Conservation (phyloP, 2,797 vertebrate species). For the Leontopithecus rosalia region DNA sequence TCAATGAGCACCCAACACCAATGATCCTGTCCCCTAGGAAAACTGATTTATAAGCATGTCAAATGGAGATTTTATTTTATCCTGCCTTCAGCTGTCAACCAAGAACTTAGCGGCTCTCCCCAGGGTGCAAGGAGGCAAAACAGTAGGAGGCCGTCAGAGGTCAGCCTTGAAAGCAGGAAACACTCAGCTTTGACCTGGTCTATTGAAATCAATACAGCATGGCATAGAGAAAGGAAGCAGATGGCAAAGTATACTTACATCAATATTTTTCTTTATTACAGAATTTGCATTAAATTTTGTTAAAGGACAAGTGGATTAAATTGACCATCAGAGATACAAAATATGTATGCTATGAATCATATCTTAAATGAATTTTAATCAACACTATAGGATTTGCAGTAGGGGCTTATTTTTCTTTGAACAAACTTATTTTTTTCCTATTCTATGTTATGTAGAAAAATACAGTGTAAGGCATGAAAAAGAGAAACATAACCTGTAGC, state of each 20-base stretch:
- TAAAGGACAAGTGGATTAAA: constrained; percentile 51
- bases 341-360: background rate
- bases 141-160: constrained; percentile 5
- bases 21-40: background rate
- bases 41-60: constrained; percentile 64
- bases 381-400: background rate
- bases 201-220: constrained; percentile 58
- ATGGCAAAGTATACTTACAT: background rate
- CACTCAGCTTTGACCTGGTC: constrained; percentile 67
- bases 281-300: constrained; percentile 59
- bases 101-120: background rate
- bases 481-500: background rate
- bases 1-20: background rate
- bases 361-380: constrained; percentile 39
- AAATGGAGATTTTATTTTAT: constrained; percentile 60
- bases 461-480: background rate
- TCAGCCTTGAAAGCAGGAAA: constrained; percentile 72
- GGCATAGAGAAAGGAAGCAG: constrained; percentile 51
- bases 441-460: background rate
- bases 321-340: constrained; percentile 27
- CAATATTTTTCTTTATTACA: constrained; percentile 67
- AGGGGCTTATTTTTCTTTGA: constrained; percentile 23
- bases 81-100: constrained; percentile 39
- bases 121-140: background rate
- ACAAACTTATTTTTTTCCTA: background rate